Evolutionary conservation across 37 sponge, comb jelly and placozoan species (phyloP).

Genomic region (Tethya wilhelma): DNA sequence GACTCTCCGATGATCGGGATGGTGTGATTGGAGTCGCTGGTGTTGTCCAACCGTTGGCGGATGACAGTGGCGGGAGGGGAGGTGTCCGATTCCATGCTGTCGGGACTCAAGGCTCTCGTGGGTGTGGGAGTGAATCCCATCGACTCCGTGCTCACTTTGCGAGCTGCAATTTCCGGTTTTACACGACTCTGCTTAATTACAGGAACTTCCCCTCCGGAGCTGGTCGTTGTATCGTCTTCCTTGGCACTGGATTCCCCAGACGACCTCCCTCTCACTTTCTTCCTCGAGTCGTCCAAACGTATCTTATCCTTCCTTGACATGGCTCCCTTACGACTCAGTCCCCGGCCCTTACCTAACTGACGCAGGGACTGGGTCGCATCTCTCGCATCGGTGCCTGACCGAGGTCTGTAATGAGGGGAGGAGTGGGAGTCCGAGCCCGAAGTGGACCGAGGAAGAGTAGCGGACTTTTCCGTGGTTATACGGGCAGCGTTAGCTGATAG

Average conservation of each 20-base stretch:
- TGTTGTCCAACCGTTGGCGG: background rate
- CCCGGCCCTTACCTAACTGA: background rate
- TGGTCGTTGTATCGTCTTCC: background rate
- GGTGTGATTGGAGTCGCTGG: background rate
- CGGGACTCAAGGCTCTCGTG: too few species aligned
- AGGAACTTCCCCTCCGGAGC: too few species aligned
- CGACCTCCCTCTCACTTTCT: too few species aligned
- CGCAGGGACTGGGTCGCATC: too few species aligned
- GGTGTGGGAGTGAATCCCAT: too few species aligned
- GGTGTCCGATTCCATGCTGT: background rate
- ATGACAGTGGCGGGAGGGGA: background rate
- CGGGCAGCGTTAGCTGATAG: too few species aligned
- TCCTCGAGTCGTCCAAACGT: background rate
- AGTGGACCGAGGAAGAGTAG: background rate
- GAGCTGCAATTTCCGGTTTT: background rate
- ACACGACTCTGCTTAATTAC: background rate
- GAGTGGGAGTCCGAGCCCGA: background rate
- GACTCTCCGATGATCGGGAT: too few species aligned
- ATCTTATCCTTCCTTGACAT: conserved; percentile 14
- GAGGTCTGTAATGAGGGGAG: too few species aligned
- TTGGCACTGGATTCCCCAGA: too few species aligned
- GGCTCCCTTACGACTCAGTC: conserved; percentile 21
- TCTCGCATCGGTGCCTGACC: too few species aligned
- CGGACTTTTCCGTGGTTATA: background rate
- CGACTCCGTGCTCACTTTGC: background rate